Conservation (phyloP, 2,888 invertebrate genomes). For the Plebejus anna region DNA sequence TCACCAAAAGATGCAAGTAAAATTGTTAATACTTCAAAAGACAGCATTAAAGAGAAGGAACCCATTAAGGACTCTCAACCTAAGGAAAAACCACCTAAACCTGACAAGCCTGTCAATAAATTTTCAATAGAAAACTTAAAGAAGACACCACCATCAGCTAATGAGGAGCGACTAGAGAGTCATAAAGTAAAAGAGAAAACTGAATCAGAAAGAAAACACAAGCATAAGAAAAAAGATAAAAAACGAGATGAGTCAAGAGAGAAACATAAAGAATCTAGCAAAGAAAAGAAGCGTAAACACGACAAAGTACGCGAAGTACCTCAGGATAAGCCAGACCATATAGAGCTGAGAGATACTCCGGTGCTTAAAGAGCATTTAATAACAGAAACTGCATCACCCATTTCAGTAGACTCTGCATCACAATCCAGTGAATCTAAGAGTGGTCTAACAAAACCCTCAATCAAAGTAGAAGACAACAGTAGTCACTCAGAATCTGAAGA, state of each 20-base stretch:
- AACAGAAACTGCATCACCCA: conserved; percentile 68
- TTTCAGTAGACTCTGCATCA: conserved; percentile 73
- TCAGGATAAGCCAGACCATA: conserved; percentile 72
- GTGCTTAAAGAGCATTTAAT: conserved; percentile 59
- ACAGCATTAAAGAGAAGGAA: conserved; percentile 61
- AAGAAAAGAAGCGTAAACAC: conserved; percentile 77
- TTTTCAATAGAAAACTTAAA: conserved; percentile 72
- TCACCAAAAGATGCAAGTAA: conserved; percentile 58
- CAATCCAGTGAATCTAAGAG: conserved; percentile 72
- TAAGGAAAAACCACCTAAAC: conserved; percentile 63
- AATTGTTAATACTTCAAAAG: conserved; percentile 55
- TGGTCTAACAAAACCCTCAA: conserved; percentile 48
- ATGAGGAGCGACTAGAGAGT: conserved; percentile 56
- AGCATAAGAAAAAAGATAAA: conserved; percentile 83
- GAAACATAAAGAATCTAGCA: conserved; percentile 79
- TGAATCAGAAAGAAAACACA: conserved; percentile 77
- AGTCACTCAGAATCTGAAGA: conserved; percentile 73
- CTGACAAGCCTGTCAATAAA: conserved; percentile 67
- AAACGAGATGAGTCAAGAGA: conserved; percentile 82
- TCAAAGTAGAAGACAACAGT: conserved; percentile 54
- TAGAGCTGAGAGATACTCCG: conserved; percentile 67
- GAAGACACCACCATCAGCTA: conserved; percentile 68
- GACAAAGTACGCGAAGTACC: conserved; percentile 73
- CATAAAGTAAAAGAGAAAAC: conserved; percentile 75
- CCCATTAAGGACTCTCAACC: conserved; percentile 55